Evolutionary conservation across 1,140 invertebrate species (phyloP).

Genomic region (Colletes latitarsis): DNA sequence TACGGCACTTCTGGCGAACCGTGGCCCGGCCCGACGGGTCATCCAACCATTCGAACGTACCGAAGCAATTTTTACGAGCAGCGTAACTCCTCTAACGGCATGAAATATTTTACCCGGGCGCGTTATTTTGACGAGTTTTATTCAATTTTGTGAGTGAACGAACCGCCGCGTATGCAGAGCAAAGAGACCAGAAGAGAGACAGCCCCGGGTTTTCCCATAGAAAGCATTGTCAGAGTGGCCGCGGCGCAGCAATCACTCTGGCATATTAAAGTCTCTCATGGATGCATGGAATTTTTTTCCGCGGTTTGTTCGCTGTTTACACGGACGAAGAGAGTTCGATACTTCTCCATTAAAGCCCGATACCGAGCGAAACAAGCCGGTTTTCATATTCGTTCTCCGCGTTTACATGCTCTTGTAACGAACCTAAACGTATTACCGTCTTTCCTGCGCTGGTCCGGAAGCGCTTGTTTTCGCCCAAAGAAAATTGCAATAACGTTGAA

Average conservation of each 20-base stretch:
- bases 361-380: constrained; percentile 24
- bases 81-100: constrained; percentile 19
- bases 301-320: constrained; percentile 43
- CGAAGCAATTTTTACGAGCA: constrained; percentile 41
- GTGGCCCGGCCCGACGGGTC: no score
- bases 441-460: constrained; percentile 11
- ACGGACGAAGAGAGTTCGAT: constrained; percentile 53
- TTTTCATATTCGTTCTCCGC: background rate
- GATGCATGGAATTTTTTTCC: constrained; percentile 61
- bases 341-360: constrained; percentile 46
- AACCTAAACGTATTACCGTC: constrained; percentile 43
- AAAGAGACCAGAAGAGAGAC: background rate
- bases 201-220: background rate
- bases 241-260: constrained; percentile 33
- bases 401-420: constrained; percentile 36
- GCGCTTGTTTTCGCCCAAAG: constrained; percentile 2
- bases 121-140: constrained; percentile 45
- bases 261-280: constrained; percentile 56
- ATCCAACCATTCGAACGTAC: background rate
- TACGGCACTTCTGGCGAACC: constrained; percentile 9
- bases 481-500: constrained; percentile 51
- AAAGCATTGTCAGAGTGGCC: constrained; percentile 16
- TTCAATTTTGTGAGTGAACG: constrained; percentile 54
- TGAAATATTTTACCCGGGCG: constrained; percentile 29
- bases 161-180: constrained; percentile 12